These are phyloP conservation scores for Astur gentilis DNA, from an alignment of 2,113 vertebrate species.

Conservation along the genomic window DNA sequence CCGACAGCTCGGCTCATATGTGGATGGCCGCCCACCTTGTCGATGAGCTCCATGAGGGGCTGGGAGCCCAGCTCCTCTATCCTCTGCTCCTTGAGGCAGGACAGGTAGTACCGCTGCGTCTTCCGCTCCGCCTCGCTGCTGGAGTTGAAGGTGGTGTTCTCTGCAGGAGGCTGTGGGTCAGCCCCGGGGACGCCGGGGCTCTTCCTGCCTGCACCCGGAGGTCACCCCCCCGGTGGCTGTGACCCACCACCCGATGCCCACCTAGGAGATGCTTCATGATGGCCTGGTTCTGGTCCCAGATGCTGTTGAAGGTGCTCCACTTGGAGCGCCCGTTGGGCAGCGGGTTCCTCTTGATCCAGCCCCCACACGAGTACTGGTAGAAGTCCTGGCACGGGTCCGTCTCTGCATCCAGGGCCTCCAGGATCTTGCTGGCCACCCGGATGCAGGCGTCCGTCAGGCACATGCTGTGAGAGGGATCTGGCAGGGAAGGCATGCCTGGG, in stretches of 20 bases:
- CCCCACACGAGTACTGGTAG: conserved; percentile 94
- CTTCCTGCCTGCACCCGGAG: rapidly evolving
- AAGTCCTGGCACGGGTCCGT: conserved; percentile 93
- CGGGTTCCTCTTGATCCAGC: conserved; percentile 94
- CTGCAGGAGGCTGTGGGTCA: conserved; percentile 59
- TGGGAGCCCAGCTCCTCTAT: conserved; percentile 92
- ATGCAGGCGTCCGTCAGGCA: conserved; percentile 91
- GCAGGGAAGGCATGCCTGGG: background rate
- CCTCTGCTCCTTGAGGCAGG: conserved; percentile 88
- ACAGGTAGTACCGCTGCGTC: conserved; percentile 92
- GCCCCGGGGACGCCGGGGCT: background rate
- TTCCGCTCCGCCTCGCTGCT: conserved; percentile 95
- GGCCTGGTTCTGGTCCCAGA: conserved; percentile 98
- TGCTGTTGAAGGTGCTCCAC: conserved; percentile 97
- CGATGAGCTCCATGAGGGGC: conserved; percentile 90
- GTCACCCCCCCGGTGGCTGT: rapidly evolving
- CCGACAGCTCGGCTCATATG: rapidly evolving
- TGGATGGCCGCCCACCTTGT: conserved; percentile 77
- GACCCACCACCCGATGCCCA: conserved; percentile 15
- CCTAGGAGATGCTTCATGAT: conserved; percentile 94
- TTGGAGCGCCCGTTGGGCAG: conserved; percentile 90
- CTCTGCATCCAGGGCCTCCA: conserved; percentile 87
- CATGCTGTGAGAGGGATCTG: conserved; percentile 80
- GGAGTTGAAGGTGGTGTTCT: conserved; percentile 92
- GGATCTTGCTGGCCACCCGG: conserved; percentile 89